phyloP scores from a whole-genome alignment of 2,797 vertebrate genomes.

The Florisuga fusca region DNA sequence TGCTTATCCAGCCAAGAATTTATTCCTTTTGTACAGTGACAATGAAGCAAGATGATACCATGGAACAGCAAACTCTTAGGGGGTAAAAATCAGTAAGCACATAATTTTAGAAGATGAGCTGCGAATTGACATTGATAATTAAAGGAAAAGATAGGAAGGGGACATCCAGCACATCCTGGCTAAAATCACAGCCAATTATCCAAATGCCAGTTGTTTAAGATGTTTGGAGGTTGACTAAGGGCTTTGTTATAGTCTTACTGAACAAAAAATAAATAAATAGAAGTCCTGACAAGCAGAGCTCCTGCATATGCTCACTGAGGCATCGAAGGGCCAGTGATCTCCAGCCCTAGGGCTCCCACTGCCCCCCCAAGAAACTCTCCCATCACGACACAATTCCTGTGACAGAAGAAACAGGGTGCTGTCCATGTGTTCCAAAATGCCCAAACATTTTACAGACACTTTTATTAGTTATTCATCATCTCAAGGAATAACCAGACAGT shows the following conservation, averaged over 20 bases:
- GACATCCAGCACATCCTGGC: background rate
- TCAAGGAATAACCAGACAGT: background rate
- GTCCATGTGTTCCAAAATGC: background rate
- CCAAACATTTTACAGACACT: background rate
- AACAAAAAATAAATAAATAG: background rate
- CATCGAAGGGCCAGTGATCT: background rate
- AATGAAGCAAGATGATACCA: background rate
- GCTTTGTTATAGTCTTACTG: background rate
- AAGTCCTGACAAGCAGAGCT: background rate
- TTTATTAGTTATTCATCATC: background rate
- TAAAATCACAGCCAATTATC: background rate
- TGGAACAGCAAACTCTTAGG: background rate
- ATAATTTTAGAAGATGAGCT: background rate
- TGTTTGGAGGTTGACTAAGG: background rate
- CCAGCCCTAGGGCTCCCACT: background rate
- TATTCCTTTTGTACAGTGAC: background rate
- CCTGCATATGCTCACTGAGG: background rate
- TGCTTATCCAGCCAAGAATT: conserved; percentile 29
- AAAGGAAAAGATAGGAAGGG: background rate
- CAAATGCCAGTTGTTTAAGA: background rate
- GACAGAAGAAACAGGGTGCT: background rate
- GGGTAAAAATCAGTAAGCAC: background rate
- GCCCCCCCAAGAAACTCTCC: background rate
- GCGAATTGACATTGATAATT: background rate
- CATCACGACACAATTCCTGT: background rate